phyloP scores from a whole-genome alignment of 2,888 invertebrate genomes.

The Yponomeuta cagnagella region DNA sequence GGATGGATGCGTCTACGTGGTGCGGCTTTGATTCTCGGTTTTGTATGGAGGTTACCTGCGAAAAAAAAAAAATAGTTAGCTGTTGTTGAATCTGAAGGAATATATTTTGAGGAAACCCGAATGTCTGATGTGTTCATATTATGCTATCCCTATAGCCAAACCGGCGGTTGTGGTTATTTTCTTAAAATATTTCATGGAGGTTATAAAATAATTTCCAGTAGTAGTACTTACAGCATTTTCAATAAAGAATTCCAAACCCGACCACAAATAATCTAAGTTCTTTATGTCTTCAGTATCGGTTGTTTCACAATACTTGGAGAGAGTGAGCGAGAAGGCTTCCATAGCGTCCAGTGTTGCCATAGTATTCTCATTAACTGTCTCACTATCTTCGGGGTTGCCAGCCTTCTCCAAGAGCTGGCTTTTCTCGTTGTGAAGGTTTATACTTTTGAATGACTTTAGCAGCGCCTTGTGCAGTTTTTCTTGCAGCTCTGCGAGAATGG shows the following conservation, averaged over 20 bases:
- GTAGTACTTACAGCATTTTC: constrained; percentile 55
- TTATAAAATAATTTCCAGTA: too few relatives aligned
- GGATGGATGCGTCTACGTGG: constrained; percentile 50
- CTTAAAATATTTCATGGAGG: too few relatives aligned
- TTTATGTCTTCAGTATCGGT: constrained; percentile 46
- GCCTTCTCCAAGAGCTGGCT: constrained; percentile 26
- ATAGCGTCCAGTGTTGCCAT: constrained; percentile 59
- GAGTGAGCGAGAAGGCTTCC: constrained; percentile 55
- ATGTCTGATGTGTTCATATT: too few relatives aligned
- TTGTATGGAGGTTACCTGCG: constrained; percentile 52
- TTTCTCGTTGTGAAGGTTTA: constrained; percentile 42
- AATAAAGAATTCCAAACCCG: constrained; percentile 53
- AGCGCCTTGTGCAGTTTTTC: constrained; percentile 55
- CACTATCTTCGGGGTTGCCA: constrained; percentile 46
- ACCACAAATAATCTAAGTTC: constrained; percentile 54
- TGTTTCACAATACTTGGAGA: constrained; percentile 60
- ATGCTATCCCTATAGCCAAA: too few relatives aligned
- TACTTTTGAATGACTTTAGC: constrained; percentile 51
- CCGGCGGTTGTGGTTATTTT: too few relatives aligned
- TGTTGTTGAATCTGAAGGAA: background rate
- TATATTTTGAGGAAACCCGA: too few relatives aligned
- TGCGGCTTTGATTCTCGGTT: constrained; percentile 40
- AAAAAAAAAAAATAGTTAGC: constrained; percentile 17
- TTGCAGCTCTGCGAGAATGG: constrained; percentile 59
- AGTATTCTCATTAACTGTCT: constrained; percentile 37